phyloP scores from a whole-genome alignment of 2,888 invertebrate genomes.

The Leistus spinibarbis region DNA sequence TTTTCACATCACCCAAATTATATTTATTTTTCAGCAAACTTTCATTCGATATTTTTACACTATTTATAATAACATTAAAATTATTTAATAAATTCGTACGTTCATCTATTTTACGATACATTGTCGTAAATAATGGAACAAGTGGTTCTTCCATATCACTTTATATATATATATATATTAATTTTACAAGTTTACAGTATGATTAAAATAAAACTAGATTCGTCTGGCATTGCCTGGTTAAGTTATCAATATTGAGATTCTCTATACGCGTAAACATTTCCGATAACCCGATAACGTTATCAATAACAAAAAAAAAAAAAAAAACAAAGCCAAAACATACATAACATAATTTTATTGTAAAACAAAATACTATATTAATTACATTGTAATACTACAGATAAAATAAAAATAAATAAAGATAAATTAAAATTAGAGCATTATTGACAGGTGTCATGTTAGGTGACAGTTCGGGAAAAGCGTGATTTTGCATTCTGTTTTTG shows the following conservation, averaged over 20 bases:
- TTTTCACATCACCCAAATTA: neutral
- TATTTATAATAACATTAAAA: neutral
- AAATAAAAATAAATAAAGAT: neutral
- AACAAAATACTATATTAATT: neutral
- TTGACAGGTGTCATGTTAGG: constrained; percentile 26
- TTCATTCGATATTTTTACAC: neutral
- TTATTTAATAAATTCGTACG: constrained; percentile 17
- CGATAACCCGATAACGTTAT: constrained; percentile 1
- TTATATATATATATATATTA: constrained; percentile 1
- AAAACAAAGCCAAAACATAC: neutral
- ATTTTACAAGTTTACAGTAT: constrained; percentile 6
- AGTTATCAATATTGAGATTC: neutral
- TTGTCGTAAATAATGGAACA: neutral
- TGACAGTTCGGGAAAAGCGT: constrained; percentile 1
- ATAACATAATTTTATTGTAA: neutral
- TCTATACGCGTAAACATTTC: neutral
- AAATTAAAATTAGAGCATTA: neutral
- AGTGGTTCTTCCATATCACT: neutral
- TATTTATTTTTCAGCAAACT: neutral
- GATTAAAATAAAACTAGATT: constrained; percentile 10
- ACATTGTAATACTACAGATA: neutral
- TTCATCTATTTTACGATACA: constrained; percentile 11
- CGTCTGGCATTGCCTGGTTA: constrained; percentile 7
- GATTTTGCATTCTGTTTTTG: neutral
- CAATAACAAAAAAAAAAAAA: neutral